phyloP scores from a whole-genome alignment of 2,113 vertebrate species.

The Labrus mixtus region DNA sequence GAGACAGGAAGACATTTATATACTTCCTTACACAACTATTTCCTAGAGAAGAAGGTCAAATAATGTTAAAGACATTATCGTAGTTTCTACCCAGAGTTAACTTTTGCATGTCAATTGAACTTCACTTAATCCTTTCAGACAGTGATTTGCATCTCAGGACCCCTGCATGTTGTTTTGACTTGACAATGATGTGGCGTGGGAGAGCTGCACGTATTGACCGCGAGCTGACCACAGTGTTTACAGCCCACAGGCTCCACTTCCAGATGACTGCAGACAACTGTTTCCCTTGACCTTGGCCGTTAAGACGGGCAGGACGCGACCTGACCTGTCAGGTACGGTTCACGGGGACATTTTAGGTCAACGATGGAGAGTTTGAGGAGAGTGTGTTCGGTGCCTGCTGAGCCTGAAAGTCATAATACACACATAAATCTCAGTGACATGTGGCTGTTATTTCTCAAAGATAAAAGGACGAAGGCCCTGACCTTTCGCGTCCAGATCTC shows the following conservation, averaged over 20 bases:
- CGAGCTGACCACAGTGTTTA: conserved; percentile 50
- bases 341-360: conserved; percentile 48
- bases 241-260: conserved; percentile 46
- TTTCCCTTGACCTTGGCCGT: conserved; percentile 63
- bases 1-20: neutral
- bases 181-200: conserved; percentile 54
- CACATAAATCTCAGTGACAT: conserved; percentile 57
- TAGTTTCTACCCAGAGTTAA: conserved; percentile 25
- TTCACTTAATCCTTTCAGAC: conserved; percentile 34
- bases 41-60: neutral
- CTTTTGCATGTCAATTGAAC: conserved; percentile 19
- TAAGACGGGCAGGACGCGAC: conserved; percentile 39
- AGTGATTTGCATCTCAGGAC: conserved; percentile 32
- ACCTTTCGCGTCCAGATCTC: conserved; percentile 30
- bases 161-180: conserved; percentile 27
- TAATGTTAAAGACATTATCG: neutral
- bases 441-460: conserved; percentile 47
- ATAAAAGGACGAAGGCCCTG: conserved; percentile 44
- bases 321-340: conserved; percentile 52
- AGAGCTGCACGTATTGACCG: conserved; percentile 48
- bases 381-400: conserved; percentile 32
- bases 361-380: conserved; percentile 28
- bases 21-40: neutral
- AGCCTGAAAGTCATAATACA: conserved; percentile 36
- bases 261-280: conserved; percentile 66